Base-by-base conservation (phyloP, 2,888 invertebrate genomes). In the Eumacrocentrus americanus region DNA sequence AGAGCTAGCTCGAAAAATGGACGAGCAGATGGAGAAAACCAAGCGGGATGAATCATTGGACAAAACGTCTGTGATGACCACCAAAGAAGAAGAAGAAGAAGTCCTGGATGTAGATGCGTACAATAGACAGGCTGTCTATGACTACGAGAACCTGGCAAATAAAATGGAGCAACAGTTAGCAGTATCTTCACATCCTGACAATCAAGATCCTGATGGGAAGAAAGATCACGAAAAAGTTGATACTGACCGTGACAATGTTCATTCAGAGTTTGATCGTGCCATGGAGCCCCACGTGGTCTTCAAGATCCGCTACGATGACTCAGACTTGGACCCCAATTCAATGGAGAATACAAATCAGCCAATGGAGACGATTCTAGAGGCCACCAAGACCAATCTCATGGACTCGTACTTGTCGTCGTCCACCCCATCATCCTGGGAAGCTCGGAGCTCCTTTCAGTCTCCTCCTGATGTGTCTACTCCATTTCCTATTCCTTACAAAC, bases 201-300 rank as follows among this genome's bases (percentile, higher is more conserved):
- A 63, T 0, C 61, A 64, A 46, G 47, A 46, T 11, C 34, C 37
- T 1, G 52, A 44, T n/a, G 52, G 57, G 35, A 44, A 57, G 11
- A 12, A 44, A 6, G 42, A 59, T 11, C 40, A 12, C 3, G 16
- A 50, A n/a, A 55, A 60, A 4, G 67, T 67, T 5, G 59, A 58
- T 18, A 55, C 40, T 22, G 12, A 61, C 22, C 34, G 25, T 16
- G 59, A 58, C n/a, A 56, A 52, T 25, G 29, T 69, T 1, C 70
- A 66, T 16, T 62, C 65, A 2, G 66, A 60, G 18, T 77, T 76
- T 40, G 72, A 75, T 63, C 70, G 68, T 1, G 71, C 70, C 0
- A 74, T 73, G 73, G 75, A 77, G 51, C 69, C 78, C 0, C 77
- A 78, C 59, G 76, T 80, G 50, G 69, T 80, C n/a, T 80, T 80